Percentiles rank a stretch among this genome's conserved stretches.
phyloP scores from a whole-genome alignment of 1,140 invertebrate species.

The Atta texana region DNA sequence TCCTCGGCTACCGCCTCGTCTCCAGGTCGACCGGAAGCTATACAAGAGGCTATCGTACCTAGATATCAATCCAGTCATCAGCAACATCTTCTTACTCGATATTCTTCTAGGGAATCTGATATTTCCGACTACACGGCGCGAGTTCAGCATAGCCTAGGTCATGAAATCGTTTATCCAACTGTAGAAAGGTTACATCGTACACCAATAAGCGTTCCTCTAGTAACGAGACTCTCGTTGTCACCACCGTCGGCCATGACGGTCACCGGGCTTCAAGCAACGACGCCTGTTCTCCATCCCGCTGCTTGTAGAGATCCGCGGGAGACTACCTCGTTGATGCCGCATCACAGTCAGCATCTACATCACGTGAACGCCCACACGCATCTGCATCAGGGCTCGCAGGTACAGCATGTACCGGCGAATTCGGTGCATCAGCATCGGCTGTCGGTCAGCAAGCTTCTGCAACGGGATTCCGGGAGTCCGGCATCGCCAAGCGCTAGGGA shows the following conservation, averaged over 20 bases:
- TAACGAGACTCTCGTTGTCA: constrained; percentile 83
- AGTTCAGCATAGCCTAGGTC: constrained; percentile 72
- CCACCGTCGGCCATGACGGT: constrained; percentile 83
- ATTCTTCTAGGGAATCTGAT: constrained; percentile 76
- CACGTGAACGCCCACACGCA: constrained; percentile 72
- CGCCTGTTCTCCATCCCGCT: constrained; percentile 79
- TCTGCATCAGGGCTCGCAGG: constrained; percentile 75
- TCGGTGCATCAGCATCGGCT: constrained; percentile 80
- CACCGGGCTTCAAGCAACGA: constrained; percentile 75
- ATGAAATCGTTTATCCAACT: constrained; percentile 79
- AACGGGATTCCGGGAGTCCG: constrained; percentile 77
- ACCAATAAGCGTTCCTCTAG: constrained; percentile 81
- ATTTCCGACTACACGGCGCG: constrained; percentile 75
- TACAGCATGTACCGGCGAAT: constrained; percentile 77
- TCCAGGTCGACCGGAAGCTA: constrained; percentile 78
- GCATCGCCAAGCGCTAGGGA: constrained; percentile 74
- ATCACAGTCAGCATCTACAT: constrained; percentile 75
- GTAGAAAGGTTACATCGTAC: constrained; percentile 80
- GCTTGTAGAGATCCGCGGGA: constrained; percentile 80
- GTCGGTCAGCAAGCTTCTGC: constrained; percentile 81
- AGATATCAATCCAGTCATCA: constrained; percentile 76
- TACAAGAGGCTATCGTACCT: constrained; percentile 78
- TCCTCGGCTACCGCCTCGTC: constrained; percentile 82
- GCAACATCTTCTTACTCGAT: constrained; percentile 76
- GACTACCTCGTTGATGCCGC: constrained; percentile 75